phyloP scores from a whole-genome alignment of 2,797 vertebrate genomes.

The Diceros bicornis region DNA sequence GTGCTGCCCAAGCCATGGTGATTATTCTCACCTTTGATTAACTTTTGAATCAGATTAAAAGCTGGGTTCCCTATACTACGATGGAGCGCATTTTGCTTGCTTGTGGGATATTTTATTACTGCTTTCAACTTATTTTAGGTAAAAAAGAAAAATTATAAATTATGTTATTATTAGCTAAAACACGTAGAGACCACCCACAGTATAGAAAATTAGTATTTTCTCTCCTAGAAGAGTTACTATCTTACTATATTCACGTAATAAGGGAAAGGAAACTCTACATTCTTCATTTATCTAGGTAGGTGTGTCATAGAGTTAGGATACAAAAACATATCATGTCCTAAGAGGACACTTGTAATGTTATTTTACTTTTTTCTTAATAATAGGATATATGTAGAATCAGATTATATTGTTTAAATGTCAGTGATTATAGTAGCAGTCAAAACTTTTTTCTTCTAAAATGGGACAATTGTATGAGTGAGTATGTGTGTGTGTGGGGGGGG shows the following conservation, averaged over 20 bases:
- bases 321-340: not conserved
- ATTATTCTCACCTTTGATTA: not conserved
- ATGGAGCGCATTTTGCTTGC: not conserved
- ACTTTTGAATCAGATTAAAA: not conserved
- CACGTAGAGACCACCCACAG: not conserved
- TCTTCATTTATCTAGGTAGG: not conserved
- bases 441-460: not conserved
- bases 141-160: not conserved
- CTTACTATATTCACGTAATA: not conserved
- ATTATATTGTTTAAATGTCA: not conserved
- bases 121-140: not conserved
- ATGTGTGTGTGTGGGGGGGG: not conserved
- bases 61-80: not conserved
- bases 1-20: rapidly evolving
- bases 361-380: not conserved
- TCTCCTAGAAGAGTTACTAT: not conserved
- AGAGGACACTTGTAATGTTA: not conserved
- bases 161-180: not conserved
- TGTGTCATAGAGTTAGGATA: not conserved
- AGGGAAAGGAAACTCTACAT: not conserved
- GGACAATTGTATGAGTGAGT: not conserved
- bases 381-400: not conserved
- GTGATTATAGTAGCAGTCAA: not conserved
- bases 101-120: not conserved
- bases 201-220: not conserved